A percentile compares a stretch with the other conserved stretches of the same genome.
These are phyloP conservation scores for Nannobrachium achirus DNA, from an alignment of 2,113 vertebrate genomes.

Conservation along the genomic window DNA sequence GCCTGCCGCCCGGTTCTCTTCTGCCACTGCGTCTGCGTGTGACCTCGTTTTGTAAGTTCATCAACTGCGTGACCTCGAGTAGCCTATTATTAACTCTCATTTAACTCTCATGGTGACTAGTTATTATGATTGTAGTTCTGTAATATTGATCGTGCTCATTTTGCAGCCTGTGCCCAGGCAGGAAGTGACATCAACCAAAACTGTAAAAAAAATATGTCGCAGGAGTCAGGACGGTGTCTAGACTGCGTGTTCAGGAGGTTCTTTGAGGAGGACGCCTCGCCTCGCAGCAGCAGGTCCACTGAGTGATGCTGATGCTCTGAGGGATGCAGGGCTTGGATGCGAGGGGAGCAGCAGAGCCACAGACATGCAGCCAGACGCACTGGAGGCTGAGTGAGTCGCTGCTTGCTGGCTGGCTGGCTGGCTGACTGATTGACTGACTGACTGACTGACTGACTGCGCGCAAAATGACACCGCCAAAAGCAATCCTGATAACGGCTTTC, in stretches of 20 bases:
- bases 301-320: constrained; percentile 60
- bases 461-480: constrained; percentile 49
- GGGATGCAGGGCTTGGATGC: constrained; percentile 50
- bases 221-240: constrained; percentile 68
- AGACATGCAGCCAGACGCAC: constrained; percentile 44
- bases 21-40: constrained; percentile 23
- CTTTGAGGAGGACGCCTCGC: constrained; percentile 40
- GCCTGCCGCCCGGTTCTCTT: too few relatives aligned
- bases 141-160: too few relatives aligned
- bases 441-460: too few relatives aligned
- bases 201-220: constrained; percentile 70
- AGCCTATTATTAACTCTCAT: background rate
- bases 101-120: constrained; percentile 29
- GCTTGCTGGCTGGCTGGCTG: constrained; percentile 58
- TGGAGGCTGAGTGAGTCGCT: constrained; percentile 72
- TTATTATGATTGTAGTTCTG: too few relatives aligned
- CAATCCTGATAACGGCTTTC: too few relatives aligned
- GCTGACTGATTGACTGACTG: too few relatives aligned
- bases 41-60: too few relatives aligned
- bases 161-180: constrained; percentile 55
- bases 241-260: constrained; percentile 51
- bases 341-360: constrained; percentile 58
- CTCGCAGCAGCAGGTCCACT: constrained; percentile 40
- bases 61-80: background rate
- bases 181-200: constrained; percentile 84